Evolutionary conservation across 2,888 invertebrate species (phyloP), one percentile per base, ranked within the genome.

Genomic region (Hypsopygia costalis): DNA sequence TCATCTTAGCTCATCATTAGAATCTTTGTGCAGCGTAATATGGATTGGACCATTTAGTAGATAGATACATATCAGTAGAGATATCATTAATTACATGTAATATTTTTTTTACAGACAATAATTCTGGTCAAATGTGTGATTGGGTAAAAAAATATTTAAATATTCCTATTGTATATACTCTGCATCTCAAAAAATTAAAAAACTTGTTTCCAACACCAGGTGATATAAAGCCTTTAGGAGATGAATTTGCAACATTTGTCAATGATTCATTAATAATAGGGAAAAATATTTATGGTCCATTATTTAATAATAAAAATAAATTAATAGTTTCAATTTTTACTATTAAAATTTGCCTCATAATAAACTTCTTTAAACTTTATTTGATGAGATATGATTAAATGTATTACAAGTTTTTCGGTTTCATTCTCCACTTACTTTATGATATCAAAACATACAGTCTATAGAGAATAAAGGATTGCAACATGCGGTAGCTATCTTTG

Each of bases 61-160:
- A n/a, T n/a, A n/a, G n/a, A n/a, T n/a, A n/a, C n/a, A n/a, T n/a
- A n/a, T n/a, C n/a, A n/a, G n/a, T n/a, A n/a, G n/a, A n/a, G n/a
- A n/a, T n/a, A n/a, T n/a, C n/a, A n/a, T n/a, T n/a, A n/a, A n/a
- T n/a, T n/a, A n/a, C n/a, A n/a, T n/a, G n/a, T n/a, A n/a, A n/a
- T n/a, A n/a, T n/a, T n/a, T n/a, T n/a, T 11, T 7, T 62, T 71
- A 28, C 59, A 83, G 85, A 71, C 54, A 82, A 82, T 43, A 56
- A 62, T 44, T 58, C 73, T 46, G 85, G 87, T 8, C 82, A 74
- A 45, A 62, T 68, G 54, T 81, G 86, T 16, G 86, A 88, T 46
- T 88, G 85, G 85, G 81, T 86, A 1, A 87, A 88, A 48, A 56
- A 47, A 7, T 70, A 71, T 40, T 55, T 86, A 33, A 87, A 87